Evolutionary conservation across 2,888 invertebrate species (phyloP), one percentile per base, ranked within the genome.

Genomic region (Marronus borbonicus): DNA sequence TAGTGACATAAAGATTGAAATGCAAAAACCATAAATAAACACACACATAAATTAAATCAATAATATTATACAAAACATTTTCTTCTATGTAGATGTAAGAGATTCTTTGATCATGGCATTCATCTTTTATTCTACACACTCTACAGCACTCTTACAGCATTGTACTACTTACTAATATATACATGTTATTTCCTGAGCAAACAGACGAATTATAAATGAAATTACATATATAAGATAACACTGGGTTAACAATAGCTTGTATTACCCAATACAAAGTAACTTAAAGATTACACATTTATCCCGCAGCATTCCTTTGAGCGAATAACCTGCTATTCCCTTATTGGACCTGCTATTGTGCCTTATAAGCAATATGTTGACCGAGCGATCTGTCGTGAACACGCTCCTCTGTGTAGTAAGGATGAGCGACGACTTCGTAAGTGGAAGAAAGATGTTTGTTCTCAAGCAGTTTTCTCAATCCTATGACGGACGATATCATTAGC

Each of bases 381-480:
- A 87, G 87, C 0, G 94, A 90, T 83, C 95, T 91, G 81, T 94
- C 94, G 36, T 90, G 89, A 80, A 91, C 92, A 82, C 92, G 92
- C 87, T 89, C 92, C 77, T 90, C 92, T 1, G 76, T 39, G 76
- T 90, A 90, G 80, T 90, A 81, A 87, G 87, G 90, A 89, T 85
- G 87, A 39, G 86, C 86, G 2, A 94, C 93, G 0, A 95, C 94
- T 85, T 96, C 96, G 86, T 95, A 95, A 85, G 93, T 94, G 84
- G 94, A 93, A 79, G 91, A 91, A 79, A 91, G 92, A 79, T 92
- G 90, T 87, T 95, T 94, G 68, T 92, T 91, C 72, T 92, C 93
- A 66, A 95, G 89, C 3, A 96, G 90, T 86, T 96, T 96, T 89
- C 93, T 93, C 79, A 94, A 88, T 2, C 91, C 93, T 79, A 96